Conservation (phyloP, 2,113 vertebrate genomes). For the Pterocles burchelli region DNA sequence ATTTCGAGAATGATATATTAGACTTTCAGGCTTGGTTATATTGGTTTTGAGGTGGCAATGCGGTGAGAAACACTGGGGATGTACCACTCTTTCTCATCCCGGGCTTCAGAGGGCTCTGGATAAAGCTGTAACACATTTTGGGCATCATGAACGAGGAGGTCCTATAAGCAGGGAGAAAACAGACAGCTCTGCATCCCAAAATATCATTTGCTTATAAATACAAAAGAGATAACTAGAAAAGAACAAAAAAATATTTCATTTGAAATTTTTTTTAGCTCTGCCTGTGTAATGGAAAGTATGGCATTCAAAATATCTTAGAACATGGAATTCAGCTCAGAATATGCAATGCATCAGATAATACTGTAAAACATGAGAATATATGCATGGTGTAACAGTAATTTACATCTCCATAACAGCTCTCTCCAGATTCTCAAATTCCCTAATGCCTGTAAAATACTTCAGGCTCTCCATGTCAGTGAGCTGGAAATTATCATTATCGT, state of each 20-base stretch:
- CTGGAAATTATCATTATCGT: background rate
- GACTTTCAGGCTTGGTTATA: background rate
- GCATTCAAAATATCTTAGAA: background rate
- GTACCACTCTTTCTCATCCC: background rate
- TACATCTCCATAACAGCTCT: background rate
- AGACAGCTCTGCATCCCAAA: background rate
- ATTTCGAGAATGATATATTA: background rate
- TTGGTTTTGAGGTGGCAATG: background rate
- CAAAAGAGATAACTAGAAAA: background rate
- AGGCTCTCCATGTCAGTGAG: conserved; percentile 1
- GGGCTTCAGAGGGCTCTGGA: background rate
- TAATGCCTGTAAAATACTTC: background rate
- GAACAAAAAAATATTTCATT: background rate
- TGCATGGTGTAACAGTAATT: background rate
- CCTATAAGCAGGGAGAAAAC: background rate
- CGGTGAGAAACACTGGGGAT: background rate
- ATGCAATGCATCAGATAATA: background rate
- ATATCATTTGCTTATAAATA: conserved; percentile 18
- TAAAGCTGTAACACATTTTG: background rate
- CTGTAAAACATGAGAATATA: background rate
- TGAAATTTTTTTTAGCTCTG: background rate
- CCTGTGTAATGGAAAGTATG: background rate
- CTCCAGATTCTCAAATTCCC: background rate
- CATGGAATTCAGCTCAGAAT: background rate
- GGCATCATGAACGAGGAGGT: background rate